phyloP scores from a whole-genome alignment of 2,888 invertebrate genomes.

The Nemotelus pantherinus region DNA sequence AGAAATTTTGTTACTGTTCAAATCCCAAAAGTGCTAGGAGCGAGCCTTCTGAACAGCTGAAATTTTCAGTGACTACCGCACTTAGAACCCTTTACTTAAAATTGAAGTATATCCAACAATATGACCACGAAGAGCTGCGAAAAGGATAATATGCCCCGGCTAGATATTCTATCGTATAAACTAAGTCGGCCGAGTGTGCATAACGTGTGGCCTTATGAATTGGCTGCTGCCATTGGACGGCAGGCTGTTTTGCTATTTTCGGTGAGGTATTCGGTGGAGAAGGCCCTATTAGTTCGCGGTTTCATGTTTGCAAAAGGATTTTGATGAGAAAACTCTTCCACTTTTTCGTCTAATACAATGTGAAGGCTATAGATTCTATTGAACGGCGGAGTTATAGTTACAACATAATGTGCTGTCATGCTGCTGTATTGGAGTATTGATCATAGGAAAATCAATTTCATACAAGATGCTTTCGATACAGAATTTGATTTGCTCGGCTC shows the following conservation, averaged over 20 bases:
- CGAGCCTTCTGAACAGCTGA: too few species aligned
- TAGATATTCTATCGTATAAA: conserved; percentile 1
- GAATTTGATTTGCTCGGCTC: too few species aligned
- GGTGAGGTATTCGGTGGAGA: conserved; percentile 2
- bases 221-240: conserved; percentile 4
- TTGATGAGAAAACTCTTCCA: conserved; percentile 40
- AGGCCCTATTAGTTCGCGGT: conserved; percentile 31
- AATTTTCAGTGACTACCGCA: too few species aligned
- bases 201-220: conserved; percentile 40
- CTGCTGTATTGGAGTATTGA: too few species aligned
- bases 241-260: background rate
- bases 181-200: conserved; percentile 34
- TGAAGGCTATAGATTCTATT: conserved; percentile 29
- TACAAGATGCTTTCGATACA: too few species aligned
- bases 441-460: too few species aligned
- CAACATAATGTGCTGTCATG: background rate
- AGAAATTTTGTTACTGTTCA: too few species aligned
- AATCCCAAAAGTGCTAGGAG: too few species aligned
- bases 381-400: background rate
- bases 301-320: conserved; percentile 26
- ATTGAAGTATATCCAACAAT: too few species aligned
- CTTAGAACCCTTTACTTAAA: too few species aligned
- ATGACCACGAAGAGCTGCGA: too few species aligned
- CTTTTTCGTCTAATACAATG: conserved; percentile 15
- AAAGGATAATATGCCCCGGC: conserved; percentile 6